A percentile compares a stretch with the other conserved stretches of the same genome.
These are phyloP conservation scores for Clistopyga incitator DNA, from an alignment of 2,888 invertebrate genomes.

Conservation along the genomic window DNA sequence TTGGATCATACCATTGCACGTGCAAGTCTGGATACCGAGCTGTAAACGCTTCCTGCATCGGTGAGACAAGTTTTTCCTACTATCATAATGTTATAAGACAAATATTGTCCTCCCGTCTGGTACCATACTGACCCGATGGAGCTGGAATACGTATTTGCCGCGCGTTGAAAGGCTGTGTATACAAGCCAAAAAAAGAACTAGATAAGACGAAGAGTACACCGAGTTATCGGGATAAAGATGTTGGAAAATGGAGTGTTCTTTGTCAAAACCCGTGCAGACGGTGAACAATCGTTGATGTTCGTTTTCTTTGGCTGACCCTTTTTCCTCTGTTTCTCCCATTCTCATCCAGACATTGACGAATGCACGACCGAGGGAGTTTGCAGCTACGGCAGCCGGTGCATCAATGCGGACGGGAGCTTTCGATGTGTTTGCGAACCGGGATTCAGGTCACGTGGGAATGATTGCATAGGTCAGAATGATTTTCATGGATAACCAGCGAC, in stretches of 20 bases:
- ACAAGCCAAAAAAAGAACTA: not conserved
- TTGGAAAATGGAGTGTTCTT: slow-evolving; percentile 9
- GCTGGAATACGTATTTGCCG: not conserved
- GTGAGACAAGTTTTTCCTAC: slow-evolving; percentile 68
- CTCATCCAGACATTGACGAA: slow-evolving; percentile 79
- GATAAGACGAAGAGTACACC: not conserved
- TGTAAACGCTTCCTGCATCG: slow-evolving; percentile 73
- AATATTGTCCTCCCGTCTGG: not conserved
- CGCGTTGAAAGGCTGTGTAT: not conserved
- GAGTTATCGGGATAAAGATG: slow-evolving; percentile 34
- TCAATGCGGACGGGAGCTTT: slow-evolving; percentile 80
- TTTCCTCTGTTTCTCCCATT: slow-evolving; percentile 36
- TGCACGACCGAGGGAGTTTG: slow-evolving; percentile 76
- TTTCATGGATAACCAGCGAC: no score
- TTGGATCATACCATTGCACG: slow-evolving; percentile 84
- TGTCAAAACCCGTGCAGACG: slow-evolving; percentile 24
- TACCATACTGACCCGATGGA: not conserved
- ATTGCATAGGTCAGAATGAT: slow-evolving; percentile 77
- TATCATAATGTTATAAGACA: not conserved
- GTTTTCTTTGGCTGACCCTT: slow-evolving; percentile 23
- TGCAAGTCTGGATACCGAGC: slow-evolving; percentile 77
- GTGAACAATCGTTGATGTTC: slow-evolving; percentile 37
- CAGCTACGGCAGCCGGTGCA: slow-evolving; percentile 75
- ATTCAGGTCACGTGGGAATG: slow-evolving; percentile 72
- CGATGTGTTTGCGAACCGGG: slow-evolving; percentile 80